Base-by-base conservation (phyloP, 2,888 invertebrate species). In the Perdita meconis region DNA sequence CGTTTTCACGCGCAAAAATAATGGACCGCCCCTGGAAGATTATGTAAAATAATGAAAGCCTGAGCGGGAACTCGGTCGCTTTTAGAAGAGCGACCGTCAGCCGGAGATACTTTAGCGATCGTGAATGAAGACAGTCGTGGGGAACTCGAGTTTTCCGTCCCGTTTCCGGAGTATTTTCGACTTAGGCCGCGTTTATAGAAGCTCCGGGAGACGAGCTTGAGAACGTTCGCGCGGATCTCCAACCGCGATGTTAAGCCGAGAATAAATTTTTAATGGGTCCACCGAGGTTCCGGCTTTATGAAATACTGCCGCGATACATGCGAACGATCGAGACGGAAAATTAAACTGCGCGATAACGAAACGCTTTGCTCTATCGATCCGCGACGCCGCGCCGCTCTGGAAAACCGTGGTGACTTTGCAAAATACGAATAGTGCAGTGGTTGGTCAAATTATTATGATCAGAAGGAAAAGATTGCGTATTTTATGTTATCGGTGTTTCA, bases 221-320 rank as follows among this genome's bases (percentile, higher is more conserved):
- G 47, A 47, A 66, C 69, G 71, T 80, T 71, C 68, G 59, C 57
- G 53, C 74, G 66, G 74, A 80, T 76, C 75, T 76, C 60, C 67
- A 63, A 26, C 38, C 72, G 66, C 71, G 79, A 67, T 70, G 79
- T 81, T 81, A 84, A 83, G 73, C 75, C 75, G 60, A 71, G 75
- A 76, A 71, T 83, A 79, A 83, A 83, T 79, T 81, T 83, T 83
- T 81, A 84, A 84, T 81, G 79, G 67, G 66, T 65, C 68, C 61
- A 51, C 70, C 60, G 71, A 70, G 68, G 55, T 66, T 74, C 63
- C 42, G 42, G 61, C 61, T 74, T 71, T 63, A 63, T 67, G 61
- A 78, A 74, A 78, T 73, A 82, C 68, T 72, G 68, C 71, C 68
- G 51, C 60, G 74, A 78, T 81, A 81, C 66, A 74, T 69, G 83